phyloP scores from a whole-genome alignment of 2,888 invertebrate genomes.

The Scrobipalpa costella region DNA sequence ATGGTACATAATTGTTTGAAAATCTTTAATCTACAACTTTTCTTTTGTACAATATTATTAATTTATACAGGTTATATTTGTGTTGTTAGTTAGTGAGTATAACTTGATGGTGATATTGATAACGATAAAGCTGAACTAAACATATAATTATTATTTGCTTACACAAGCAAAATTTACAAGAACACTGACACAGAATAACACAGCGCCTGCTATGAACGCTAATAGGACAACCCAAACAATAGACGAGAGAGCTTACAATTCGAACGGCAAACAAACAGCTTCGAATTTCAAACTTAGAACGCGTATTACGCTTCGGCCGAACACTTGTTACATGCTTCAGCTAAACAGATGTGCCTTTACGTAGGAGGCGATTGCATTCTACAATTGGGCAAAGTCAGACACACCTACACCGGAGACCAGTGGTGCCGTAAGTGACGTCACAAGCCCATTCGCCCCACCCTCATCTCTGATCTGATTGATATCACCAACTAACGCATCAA shows the following conservation, averaged over 20 bases:
- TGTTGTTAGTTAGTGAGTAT: not conserved
- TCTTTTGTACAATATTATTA: too few species aligned
- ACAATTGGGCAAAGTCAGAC: constrained; percentile 71
- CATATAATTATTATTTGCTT: constrained; percentile 1
- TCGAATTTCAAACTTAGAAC: not conserved
- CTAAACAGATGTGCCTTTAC: constrained; percentile 66
- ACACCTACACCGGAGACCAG: constrained; percentile 70
- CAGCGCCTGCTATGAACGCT: constrained; percentile 9
- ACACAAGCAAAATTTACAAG: constrained; percentile 6
- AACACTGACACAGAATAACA: not conserved
- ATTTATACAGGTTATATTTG: too few species aligned
- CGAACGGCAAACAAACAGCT: not conserved
- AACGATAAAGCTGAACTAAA: not conserved
- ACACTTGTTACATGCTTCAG: constrained; percentile 55
- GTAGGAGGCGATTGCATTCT: constrained; percentile 77
- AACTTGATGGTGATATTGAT: not conserved
- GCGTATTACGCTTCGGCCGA: constrained; percentile 27
- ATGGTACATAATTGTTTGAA: too few species aligned
- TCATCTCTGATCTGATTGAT: constrained; percentile 58
- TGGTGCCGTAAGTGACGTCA: constrained; percentile 77
- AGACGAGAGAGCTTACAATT: not conserved
- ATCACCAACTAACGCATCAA: constrained; percentile 76
- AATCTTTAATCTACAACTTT: too few species aligned
- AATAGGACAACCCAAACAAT: not conserved
- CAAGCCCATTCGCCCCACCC: constrained; percentile 57